phyloP scores from a whole-genome alignment of 2,888 invertebrate genomes.

The Brachyopa scutellaris region DNA sequence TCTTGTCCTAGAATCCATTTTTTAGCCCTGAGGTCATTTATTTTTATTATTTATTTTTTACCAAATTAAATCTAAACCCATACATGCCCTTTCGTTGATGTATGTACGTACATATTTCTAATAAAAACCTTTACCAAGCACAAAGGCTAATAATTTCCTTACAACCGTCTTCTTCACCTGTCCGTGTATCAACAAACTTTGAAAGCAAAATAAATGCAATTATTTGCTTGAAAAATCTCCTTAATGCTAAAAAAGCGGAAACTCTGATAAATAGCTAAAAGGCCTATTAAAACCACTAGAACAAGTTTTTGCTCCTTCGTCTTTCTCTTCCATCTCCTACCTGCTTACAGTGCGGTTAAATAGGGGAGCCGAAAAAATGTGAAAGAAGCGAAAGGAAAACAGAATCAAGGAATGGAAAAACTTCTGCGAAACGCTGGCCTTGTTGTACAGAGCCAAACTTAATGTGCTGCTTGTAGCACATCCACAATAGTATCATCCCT shows the following conservation, averaged over 20 bases:
- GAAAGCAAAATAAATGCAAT: conserved; percentile 38
- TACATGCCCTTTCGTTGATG: too few species aligned
- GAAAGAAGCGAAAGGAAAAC: background rate
- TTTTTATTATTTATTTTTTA: too few species aligned
- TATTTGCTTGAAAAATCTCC: conserved; percentile 10
- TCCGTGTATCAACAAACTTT: too few species aligned
- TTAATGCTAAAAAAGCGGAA: conserved; percentile 44
- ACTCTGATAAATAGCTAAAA: conserved; percentile 31
- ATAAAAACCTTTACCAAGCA: too few species aligned
- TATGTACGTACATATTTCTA: too few species aligned
- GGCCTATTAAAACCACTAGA: conserved; percentile 41
- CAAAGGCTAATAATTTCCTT: too few species aligned
- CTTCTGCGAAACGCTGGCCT: conserved; percentile 41
- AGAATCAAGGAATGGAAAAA: conserved; percentile 10
- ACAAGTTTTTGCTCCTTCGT: conserved; percentile 11
- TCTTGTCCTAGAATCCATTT: too few species aligned
- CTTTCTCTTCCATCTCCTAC: conserved; percentile 2
- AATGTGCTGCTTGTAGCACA: conserved; percentile 16
- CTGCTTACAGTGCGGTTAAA: too few species aligned
- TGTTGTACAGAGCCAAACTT: conserved; percentile 30
- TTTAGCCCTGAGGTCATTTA: too few species aligned
- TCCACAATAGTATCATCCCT: conserved; percentile 1
- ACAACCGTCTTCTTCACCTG: too few species aligned
- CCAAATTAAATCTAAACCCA: too few species aligned
- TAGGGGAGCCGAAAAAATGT: background rate